Conservation (phyloP, 2,113 vertebrate genomes). For the Motacilla alba region DNA sequence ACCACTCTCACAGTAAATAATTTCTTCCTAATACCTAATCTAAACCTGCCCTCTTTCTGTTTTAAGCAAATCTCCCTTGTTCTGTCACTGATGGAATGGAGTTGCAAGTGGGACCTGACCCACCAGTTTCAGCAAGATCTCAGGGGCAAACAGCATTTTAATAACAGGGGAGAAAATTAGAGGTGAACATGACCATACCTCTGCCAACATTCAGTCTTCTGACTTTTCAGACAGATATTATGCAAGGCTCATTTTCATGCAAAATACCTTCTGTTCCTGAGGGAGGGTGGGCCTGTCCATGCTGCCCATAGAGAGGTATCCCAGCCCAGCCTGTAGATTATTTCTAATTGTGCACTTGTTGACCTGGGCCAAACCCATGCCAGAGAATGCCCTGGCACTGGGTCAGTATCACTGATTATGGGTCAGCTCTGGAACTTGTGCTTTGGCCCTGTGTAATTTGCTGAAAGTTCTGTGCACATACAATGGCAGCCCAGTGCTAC, state of each 20-base stretch:
- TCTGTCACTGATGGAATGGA: not conserved
- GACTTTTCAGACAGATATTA: not conserved
- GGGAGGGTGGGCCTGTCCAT: not conserved
- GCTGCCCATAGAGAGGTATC: no score
- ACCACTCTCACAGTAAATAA: not conserved
- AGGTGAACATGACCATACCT: not conserved
- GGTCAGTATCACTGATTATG: not conserved
- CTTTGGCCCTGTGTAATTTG: not conserved
- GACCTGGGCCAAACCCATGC: not conserved
- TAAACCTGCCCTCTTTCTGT: not conserved
- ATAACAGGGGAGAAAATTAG: not conserved
- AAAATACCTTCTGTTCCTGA: not conserved
- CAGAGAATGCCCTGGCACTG: not conserved
- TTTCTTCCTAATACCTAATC: not conserved
- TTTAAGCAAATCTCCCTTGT: not conserved
- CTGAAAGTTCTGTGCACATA: not conserved
- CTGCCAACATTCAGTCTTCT: accelerated
- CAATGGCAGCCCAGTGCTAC: not conserved
- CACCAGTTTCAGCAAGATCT: not conserved
- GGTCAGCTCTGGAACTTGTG: not conserved
- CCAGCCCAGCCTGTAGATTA: not conserved
- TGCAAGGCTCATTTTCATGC: not conserved
- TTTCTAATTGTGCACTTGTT: not conserved
- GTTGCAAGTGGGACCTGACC: not conserved
- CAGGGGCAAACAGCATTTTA: not conserved